Evolutionary conservation across 2,888 invertebrate genomes (phyloP), one percentile per base, ranked within the genome.

Genomic region (Laspeyria flexula): DNA sequence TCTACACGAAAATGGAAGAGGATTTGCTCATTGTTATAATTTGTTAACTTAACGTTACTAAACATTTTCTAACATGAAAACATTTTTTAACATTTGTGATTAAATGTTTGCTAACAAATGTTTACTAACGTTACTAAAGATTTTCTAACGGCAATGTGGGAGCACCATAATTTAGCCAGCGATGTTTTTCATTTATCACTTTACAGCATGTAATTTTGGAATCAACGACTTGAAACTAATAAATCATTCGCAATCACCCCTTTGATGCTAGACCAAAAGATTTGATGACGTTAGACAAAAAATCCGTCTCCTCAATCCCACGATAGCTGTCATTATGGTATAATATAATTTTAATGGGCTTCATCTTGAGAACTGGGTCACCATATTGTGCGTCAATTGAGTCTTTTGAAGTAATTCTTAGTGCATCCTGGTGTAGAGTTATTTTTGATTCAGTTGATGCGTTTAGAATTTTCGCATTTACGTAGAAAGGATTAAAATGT

Each of bases 301-400:
- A 25, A 47, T 23, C 11, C 23, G 16, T 53, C 57, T 55, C 52
- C 51, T 56, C 54, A 45, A 55, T 62, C 61, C 46, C 57, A 53
- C 52, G 65, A 56, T 45, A 43, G 34, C 40, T 51, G 59, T 59
- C 57, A 73, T 75, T 75, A 69, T 65, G 55, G 51, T 53, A 65
- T 75, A 75, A 78, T 75, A 71, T 60, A 50, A 61, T 73, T 77
- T 75, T 78, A 77, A 78, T 78, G 69, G 72, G 45, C 0, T 62
- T 57, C 61, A 67, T 72, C 64, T 68, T 69, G 70, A 53, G 50
- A 61, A 70, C 61, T 58, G 40, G 64, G 64, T 45, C 64, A 58
- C 48, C 60, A 50, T 63, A 65, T 67, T 70, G 61, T 63, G 55
- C 35, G 33, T 39, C 54, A 54, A 44, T 60, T 57, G 44, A 45